Percentiles rank a stretch among this genome's conserved stretches.
Conservation (phyloP, 1,140 invertebrate species). For the Macrotrachela quadricornifera region DNA sequence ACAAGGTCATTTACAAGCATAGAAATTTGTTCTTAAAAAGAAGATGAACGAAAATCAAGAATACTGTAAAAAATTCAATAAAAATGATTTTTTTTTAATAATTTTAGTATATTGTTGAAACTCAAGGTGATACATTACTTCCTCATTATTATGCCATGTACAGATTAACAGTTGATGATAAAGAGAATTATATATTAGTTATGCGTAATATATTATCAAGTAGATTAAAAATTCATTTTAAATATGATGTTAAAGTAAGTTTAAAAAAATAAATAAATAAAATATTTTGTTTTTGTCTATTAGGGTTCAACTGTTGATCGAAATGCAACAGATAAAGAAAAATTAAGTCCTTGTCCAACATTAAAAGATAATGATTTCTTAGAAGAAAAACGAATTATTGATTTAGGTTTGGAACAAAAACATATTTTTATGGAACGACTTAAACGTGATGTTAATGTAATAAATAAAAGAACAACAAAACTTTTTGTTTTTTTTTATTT, state of each 20-base stretch:
- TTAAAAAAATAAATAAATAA: no score
- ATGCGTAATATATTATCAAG: conserved; percentile 94
- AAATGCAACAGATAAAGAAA: conserved; percentile 89
- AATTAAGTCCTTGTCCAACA: conserved; percentile 70
- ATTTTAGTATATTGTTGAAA: conserved; percentile 71
- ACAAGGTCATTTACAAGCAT: no score
- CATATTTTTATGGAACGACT: conserved; percentile 72
- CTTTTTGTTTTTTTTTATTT: conserved; percentile 13
- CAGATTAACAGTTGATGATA: conserved; percentile 80
- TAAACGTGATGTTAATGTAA: conserved; percentile 72
- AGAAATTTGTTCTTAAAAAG: no score
- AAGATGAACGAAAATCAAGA: no score
- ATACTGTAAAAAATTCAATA: no score
- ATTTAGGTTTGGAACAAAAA: conserved; percentile 77
- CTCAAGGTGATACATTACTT: conserved; percentile 83
- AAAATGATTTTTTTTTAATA: no score
- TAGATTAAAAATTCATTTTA: conserved; percentile 73
- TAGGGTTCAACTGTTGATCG: conserved; percentile 96
- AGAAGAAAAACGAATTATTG: conserved; percentile 75
- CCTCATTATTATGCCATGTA: conserved; percentile 97
- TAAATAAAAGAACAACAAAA: no score
- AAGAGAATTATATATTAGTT: conserved; percentile 84
- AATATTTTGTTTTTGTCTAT: conserved; percentile 24
- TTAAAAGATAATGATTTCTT: conserved; percentile 98
- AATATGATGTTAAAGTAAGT: conserved; percentile 40